These are phyloP conservation scores for Ernsta delagoae DNA, from an alignment of 2,888 invertebrate genomes.

Conservation along the genomic window DNA sequence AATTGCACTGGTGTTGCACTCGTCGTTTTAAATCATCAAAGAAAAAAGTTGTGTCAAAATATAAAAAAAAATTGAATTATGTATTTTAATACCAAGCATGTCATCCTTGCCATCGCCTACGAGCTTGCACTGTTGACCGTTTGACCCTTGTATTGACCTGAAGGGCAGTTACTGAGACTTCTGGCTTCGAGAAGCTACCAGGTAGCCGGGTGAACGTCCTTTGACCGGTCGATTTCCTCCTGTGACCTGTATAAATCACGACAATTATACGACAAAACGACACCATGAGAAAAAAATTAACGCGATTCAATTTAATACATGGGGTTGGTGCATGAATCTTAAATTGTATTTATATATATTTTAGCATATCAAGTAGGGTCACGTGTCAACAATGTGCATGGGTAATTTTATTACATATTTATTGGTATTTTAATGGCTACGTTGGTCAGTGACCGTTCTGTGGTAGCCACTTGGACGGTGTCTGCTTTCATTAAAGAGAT, in stretches of 20 bases:
- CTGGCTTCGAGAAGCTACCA: constrained; percentile 36
- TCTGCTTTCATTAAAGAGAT: no score
- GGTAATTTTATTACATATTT: constrained; percentile 17
- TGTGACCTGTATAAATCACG: constrained; percentile 46
- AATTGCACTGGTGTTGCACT: no score
- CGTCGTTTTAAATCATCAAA: no score
- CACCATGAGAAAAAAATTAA: constrained; percentile 35
- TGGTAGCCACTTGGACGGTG: no score
- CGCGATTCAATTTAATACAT: constrained; percentile 16
- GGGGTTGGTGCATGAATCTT: constrained; percentile 26
- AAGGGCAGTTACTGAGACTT: not conserved
- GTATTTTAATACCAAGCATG: no score
- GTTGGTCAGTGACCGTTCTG: not conserved
- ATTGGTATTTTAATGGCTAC: constrained; percentile 2
- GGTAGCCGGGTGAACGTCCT: constrained; percentile 44
- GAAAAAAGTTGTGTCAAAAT: no score
- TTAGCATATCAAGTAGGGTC: constrained; percentile 23
- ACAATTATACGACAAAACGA: constrained; percentile 41
- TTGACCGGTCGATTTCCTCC: constrained; percentile 43
- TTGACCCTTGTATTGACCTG: constrained; percentile 5
- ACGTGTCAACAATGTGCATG: constrained; percentile 35
- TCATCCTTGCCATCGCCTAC: no score
- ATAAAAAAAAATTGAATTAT: no score
- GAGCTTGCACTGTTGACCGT: not conserved
- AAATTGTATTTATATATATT: constrained; percentile 27